Evolutionary conservation across 2,888 invertebrate species (phyloP).

Genomic region (Drosophila prostipennis): DNA sequence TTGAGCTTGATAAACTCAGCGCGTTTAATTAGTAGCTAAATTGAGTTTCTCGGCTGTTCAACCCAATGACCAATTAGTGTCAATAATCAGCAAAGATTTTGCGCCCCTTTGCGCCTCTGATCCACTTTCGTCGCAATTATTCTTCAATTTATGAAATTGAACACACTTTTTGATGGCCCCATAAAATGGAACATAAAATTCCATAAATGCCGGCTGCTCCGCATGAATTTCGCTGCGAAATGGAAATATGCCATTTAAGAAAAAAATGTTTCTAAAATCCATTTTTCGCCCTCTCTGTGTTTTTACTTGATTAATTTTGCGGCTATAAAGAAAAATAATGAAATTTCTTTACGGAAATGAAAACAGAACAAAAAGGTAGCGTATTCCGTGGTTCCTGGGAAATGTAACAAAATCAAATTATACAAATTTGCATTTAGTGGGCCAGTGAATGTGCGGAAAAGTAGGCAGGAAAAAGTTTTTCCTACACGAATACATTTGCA

Average conservation of each 20-base stretch:
- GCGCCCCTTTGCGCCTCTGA: constrained; percentile 7
- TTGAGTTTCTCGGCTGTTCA: constrained; percentile 31
- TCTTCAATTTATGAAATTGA: constrained; percentile 75
- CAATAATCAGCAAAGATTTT: constrained; percentile 38
- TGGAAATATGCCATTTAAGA: constrained; percentile 63
- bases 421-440: constrained; percentile 73
- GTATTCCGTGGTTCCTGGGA: constrained; percentile 11
- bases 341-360: constrained; percentile 21
- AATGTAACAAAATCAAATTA: constrained; percentile 65
- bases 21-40: constrained; percentile 33
- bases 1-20: constrained; percentile 18
- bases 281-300: constrained; percentile 26
- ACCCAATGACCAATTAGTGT: constrained; percentile 40
- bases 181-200: constrained; percentile 65
- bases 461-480: constrained; percentile 61
- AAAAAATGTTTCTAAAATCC: constrained; percentile 43
- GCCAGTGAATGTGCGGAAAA: constrained; percentile 56
- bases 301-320: constrained; percentile 73
- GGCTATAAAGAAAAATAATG: constrained; percentile 26
- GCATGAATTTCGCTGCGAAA: constrained; percentile 33
- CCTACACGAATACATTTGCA: constrained; percentile 64
- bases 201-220: constrained; percentile 52
- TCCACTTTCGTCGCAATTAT: constrained; percentile 57
- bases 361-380: constrained; percentile 56
- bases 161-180: constrained; percentile 56